Percentiles rank a stretch among this genome's conserved stretches.
phyloP scores from a whole-genome alignment of 2,797 vertebrate species.

The Crenuchus spilurus region DNA sequence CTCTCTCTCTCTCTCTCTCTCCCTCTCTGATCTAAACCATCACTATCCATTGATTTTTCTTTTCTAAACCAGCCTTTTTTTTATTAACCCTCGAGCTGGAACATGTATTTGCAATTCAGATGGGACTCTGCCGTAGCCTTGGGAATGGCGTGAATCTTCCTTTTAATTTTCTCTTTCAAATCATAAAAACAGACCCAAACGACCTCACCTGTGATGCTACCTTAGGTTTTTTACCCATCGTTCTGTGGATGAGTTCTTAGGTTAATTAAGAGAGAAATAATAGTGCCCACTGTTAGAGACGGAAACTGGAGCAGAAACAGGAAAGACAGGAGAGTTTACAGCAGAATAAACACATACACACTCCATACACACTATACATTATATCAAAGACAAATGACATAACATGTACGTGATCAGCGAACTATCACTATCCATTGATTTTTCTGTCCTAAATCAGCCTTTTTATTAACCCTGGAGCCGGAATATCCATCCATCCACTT shows the following conservation, averaged over 20 bases:
- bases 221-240: neutral
- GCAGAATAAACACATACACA: slow-evolving; percentile 24
- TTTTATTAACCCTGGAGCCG: too few relatives aligned
- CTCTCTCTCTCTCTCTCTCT: neutral
- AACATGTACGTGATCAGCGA: too few relatives aligned
- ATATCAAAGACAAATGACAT: slow-evolving; percentile 16
- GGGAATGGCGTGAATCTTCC: neutral
- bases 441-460: too few relatives aligned
- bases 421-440: too few relatives aligned
- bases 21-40: neutral
- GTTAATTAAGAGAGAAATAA: neutral
- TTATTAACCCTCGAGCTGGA: neutral
- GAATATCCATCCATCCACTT: too few relatives aligned
- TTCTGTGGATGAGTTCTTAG: neutral
- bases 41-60: neutral
- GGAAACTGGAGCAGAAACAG: neutral
- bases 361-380: neutral
- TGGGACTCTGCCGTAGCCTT: neutral
- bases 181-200: neutral
- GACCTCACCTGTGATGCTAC: neutral
- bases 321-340: neutral
- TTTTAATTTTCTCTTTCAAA: neutral
- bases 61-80: neutral
- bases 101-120: slow-evolving; percentile 6
- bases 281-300: neutral